phyloP scores from a whole-genome alignment of 2,888 invertebrate genomes.

The Agrotis ipsilon region DNA sequence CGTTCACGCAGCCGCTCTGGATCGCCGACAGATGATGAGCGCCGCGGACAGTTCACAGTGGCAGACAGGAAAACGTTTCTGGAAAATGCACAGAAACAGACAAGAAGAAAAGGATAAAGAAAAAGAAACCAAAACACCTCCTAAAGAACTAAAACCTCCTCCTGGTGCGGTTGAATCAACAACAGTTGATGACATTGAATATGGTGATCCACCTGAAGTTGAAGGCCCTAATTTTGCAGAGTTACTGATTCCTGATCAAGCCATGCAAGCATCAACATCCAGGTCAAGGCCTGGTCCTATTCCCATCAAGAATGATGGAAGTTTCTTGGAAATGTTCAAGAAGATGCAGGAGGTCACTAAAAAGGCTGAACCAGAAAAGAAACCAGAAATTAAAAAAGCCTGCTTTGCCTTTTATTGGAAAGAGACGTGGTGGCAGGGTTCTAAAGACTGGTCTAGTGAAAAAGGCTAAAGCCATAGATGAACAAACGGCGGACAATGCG shows the following conservation, averaged over 20 bases:
- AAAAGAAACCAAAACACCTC: slow-evolving; percentile 75
- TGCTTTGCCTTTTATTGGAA: slow-evolving; percentile 92
- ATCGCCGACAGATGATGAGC: slow-evolving; percentile 83
- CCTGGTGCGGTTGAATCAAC: slow-evolving; percentile 83
- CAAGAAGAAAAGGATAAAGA: slow-evolving; percentile 77
- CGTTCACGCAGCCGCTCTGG: slow-evolving; percentile 76
- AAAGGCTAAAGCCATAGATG: slow-evolving; percentile 93
- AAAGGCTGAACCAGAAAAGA: slow-evolving; percentile 83
- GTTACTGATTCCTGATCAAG: slow-evolving; percentile 77
- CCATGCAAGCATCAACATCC: slow-evolving; percentile 78
- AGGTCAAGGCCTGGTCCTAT: slow-evolving; percentile 91
- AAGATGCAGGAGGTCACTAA: slow-evolving; percentile 94
- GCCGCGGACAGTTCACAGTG: slow-evolving; percentile 88
- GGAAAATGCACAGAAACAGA: slow-evolving; percentile 83
- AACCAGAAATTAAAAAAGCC: slow-evolving; percentile 86
- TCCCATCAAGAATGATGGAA: slow-evolving; percentile 97
- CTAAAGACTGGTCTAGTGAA: slow-evolving; percentile 97
- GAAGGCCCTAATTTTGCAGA: slow-evolving; percentile 88
- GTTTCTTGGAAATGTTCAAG: slow-evolving; percentile 97
- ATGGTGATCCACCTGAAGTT: slow-evolving; percentile 86
- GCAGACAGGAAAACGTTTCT: slow-evolving; percentile 86
- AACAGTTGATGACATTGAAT: slow-evolving; percentile 82
- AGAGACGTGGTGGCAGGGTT: slow-evolving; percentile 96
- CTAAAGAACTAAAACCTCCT: slow-evolving; percentile 83
- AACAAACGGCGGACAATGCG: slow-evolving; percentile 91